phyloP scores from a whole-genome alignment of 2,797 vertebrate species.

The Zonotrichia albicollis region DNA sequence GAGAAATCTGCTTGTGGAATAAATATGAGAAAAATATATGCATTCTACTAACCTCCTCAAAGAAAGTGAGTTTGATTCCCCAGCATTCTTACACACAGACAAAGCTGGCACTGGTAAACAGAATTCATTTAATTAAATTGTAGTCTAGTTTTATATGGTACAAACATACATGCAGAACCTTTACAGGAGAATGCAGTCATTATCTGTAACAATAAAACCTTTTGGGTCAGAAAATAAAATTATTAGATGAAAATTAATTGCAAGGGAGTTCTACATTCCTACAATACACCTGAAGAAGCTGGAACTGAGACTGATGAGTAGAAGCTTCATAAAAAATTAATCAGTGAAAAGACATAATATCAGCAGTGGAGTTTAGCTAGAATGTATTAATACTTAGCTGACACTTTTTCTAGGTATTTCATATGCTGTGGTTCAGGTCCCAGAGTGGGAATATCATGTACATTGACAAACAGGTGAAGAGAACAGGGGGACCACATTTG shows the following conservation, averaged over 20 bases:
- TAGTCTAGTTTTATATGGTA: not conserved
- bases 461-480: not conserved
- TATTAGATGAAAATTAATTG: not conserved
- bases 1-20: not conserved
- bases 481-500: not conserved
- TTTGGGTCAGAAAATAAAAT: not conserved
- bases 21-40: not conserved
- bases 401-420: not conserved
- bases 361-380: not conserved
- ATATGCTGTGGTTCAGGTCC: not conserved
- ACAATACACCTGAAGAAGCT: not conserved
- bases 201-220: not conserved
- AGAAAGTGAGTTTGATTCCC: not conserved
- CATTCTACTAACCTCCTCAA: not conserved
- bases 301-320: not conserved
- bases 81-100: not conserved
- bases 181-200: not conserved
- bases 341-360: not conserved
- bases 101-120: not conserved
- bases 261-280: not conserved
- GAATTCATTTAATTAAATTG: not conserved
- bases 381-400: not conserved
- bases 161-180: not conserved
- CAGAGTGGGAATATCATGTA: not conserved
- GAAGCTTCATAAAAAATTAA: not conserved